Conservation (phyloP, 2,888 invertebrate genomes). For the Caenorhabditis angaria region DNA sequence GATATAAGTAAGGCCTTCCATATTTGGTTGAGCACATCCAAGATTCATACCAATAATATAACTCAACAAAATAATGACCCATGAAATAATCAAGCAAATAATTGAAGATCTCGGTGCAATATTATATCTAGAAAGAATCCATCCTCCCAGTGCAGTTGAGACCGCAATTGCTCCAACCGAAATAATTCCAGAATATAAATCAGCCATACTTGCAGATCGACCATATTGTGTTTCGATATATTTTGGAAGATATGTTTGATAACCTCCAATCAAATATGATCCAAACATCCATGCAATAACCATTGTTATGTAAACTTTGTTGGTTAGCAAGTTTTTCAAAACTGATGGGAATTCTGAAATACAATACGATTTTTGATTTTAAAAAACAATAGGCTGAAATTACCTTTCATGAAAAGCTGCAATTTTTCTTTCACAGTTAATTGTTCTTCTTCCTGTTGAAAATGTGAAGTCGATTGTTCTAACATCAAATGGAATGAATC, state of each 20-base stretch:
- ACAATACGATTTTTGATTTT: not conserved
- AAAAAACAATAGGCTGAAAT: not conserved
- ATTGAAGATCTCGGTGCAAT: constrained; percentile 52
- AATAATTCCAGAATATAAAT: constrained; percentile 78
- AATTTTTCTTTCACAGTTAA: constrained; percentile 30
- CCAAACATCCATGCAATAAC: constrained; percentile 79
- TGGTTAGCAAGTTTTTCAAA: constrained; percentile 78
- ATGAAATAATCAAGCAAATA: constrained; percentile 50
- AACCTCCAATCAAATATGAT: constrained; percentile 53
- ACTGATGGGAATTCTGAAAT: constrained; percentile 66
- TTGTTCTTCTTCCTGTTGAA: constrained; percentile 17
- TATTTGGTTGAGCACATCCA: constrained; percentile 52
- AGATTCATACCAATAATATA: constrained; percentile 54
- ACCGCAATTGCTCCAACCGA: constrained; percentile 63
- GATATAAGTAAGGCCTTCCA: constrained; percentile 39
- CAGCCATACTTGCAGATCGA: constrained; percentile 79
- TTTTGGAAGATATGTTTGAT: constrained; percentile 79
- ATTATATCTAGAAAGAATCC: constrained; percentile 53
- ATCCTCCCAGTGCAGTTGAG: constrained; percentile 64
- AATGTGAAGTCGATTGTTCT: constrained; percentile 19
- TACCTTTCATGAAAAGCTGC: constrained; percentile 16
- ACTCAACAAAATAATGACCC: constrained; percentile 54
- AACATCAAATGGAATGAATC: constrained; percentile 41
- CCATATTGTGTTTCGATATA: constrained; percentile 82
- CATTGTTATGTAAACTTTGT: constrained; percentile 79